phyloP scores from a whole-genome alignment of 2,797 vertebrate species.

The Novumbra hubbsi region DNA sequence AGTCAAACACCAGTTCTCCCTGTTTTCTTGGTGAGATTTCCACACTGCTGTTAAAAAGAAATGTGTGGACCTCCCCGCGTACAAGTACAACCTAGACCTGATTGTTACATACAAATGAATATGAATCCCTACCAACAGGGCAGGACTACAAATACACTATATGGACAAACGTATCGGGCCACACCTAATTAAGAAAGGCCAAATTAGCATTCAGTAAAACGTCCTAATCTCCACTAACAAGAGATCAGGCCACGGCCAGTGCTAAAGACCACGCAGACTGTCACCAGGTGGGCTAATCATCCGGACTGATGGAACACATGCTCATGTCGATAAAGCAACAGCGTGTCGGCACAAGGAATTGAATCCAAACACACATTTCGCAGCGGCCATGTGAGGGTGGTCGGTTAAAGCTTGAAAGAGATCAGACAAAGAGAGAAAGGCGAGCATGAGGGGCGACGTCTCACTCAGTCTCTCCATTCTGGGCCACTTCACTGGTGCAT shows the following conservation, averaged over 20 bases:
- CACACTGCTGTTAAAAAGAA: too few relatives aligned
- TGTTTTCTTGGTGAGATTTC: too few relatives aligned
- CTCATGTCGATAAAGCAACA: not conserved
- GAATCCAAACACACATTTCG: not conserved
- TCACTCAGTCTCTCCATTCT: not conserved
- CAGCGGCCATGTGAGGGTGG: not conserved
- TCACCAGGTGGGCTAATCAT: not conserved
- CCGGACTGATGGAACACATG: not conserved
- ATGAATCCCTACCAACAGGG: too few relatives aligned
- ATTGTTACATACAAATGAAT: too few relatives aligned
- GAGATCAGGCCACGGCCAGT: not conserved
- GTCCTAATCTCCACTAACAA: not conserved
- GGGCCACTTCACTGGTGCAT: not conserved
- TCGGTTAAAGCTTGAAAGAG: constrained; percentile 2
- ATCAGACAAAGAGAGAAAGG: constrained; percentile 9
- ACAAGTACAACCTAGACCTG: too few relatives aligned
- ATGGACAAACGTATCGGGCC: too few relatives aligned
- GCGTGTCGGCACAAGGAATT: not conserved
- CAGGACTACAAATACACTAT: too few relatives aligned
- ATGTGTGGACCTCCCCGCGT: too few relatives aligned
- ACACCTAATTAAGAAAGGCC: not conserved
- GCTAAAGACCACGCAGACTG: not conserved
- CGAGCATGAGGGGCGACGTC: not conserved
- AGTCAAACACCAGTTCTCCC: too few relatives aligned
- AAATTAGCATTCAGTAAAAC: not conserved